Evolutionary conservation across 2,888 invertebrate genomes (phyloP).

Genomic region (Melanophora roralis): DNA sequence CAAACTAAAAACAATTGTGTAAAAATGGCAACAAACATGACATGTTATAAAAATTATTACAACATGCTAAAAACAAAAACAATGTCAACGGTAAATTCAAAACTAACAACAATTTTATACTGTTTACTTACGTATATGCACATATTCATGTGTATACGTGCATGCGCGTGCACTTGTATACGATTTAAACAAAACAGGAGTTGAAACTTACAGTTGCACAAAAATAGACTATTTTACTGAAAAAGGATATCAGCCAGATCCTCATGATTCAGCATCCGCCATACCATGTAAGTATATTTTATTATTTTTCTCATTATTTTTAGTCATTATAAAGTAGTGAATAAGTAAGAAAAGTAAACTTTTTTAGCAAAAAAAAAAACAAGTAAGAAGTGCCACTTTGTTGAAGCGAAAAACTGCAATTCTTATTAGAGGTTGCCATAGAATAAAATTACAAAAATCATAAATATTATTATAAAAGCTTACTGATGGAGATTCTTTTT

Average conservation of each 20-base stretch:
- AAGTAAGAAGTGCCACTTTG: neutral
- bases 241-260: conserved; percentile 91
- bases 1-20: conserved; percentile 3
- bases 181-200: conserved; percentile 64
- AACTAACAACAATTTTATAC: conserved; percentile 19
- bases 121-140: neutral
- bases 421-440: neutral
- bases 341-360: conserved; percentile 1
- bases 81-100: neutral
- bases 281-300: conserved; percentile 90
- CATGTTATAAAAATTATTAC: conserved; percentile 48
- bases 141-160: neutral
- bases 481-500: too few species aligned
- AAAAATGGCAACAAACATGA: conserved; percentile 46
- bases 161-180: neutral
- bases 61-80: conserved; percentile 41
- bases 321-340: neutral
- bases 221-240: conserved; percentile 93
- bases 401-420: neutral
- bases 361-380: neutral
- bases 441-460: too few species aligned
- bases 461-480: too few species aligned
- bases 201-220: conserved; percentile 80
- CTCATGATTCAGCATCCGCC: conserved; percentile 92
- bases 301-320: neutral